These are phyloP conservation scores for Zosterops pallidus DNA, from an alignment of 2,113 vertebrate genomes.

Conservation along the genomic window DNA sequence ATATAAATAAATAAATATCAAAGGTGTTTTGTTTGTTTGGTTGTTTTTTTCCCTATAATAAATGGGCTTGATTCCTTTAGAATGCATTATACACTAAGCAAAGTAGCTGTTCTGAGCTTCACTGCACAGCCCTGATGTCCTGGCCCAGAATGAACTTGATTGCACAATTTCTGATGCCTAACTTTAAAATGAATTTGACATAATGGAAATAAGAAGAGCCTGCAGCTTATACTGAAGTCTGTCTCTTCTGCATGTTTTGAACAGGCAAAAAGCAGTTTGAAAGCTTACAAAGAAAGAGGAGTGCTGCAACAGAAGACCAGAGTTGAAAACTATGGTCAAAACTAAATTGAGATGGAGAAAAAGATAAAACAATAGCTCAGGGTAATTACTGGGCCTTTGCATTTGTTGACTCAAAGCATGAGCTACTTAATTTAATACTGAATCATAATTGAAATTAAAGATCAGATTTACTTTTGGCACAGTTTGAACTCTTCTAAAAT, in stretches of 20 bases:
- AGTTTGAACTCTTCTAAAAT: neutral
- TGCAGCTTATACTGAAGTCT: constrained; percentile 42
- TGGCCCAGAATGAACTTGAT: constrained; percentile 36
- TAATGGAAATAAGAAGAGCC: constrained; percentile 60
- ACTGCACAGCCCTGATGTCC: constrained; percentile 1
- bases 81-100: neutral
- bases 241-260: neutral
- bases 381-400: neutral
- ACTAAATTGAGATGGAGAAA: neutral
- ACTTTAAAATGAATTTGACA: constrained; percentile 54
- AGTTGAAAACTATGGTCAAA: neutral
- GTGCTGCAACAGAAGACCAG: neutral
- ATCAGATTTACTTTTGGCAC: neutral
- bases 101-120: constrained; percentile 3
- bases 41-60: neutral
- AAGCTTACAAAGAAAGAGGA: neutral
- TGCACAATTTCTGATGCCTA: constrained; percentile 46
- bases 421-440: neutral
- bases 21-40: rapidly evolving
- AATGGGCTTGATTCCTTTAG: neutral
- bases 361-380: neutral
- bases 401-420: neutral
- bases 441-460: neutral
- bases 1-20: neutral
- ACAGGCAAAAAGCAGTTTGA: neutral